Evolutionary conservation across 2,797 vertebrate species (phyloP), one percentile per base, ranked within the genome.

Genomic region (Periophthalmus magnuspinnatus): DNA sequence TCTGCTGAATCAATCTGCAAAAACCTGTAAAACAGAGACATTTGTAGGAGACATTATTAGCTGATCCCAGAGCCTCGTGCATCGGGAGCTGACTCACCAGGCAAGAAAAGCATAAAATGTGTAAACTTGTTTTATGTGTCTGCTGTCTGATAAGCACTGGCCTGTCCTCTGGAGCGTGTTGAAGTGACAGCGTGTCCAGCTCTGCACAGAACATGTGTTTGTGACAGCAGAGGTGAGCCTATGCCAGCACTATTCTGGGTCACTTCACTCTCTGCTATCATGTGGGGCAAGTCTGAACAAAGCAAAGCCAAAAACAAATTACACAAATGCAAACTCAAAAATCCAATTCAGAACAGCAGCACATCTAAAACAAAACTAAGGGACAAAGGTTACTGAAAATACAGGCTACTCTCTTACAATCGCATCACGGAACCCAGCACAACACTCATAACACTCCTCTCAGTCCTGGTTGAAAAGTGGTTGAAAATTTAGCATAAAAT

Each of bases 221-320:
- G 68, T 81, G 72, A 74, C 62, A 76, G 74, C 58, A 45, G 76
- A 65, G 67, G 41, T 71, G 65, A 72, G 47, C 61, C 3, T 22
- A 65, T n/a, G 63, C 45, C 47, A 65, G 24, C 45, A 32, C 45
- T 65, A 65, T 50, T 65, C 63, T 33, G 45, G 63, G 45, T 65
- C 63, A 28, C 13, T 41, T 41, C 60, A 17, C 38, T 47, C 61
- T 47, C n/a, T 24, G 16, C 14, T 48, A 10, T 50, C 16, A 50
- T 10, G 41, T 45, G 24, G 14, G 8, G 22, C 17, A 9, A 48
- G 45, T 50, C 7, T 32, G 22, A 65, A 65, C 58, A 17, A 16
- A 32, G 19, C 50, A 54, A n/a, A 22, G 17, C 21, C 52, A 22
- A 55, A 55, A 52, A 52, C 50, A n/a, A 3, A 21, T 21, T 52